Evolutionary conservation across 2,888 invertebrate genomes (phyloP).

Genomic region (Drosophila tanythrix): DNA sequence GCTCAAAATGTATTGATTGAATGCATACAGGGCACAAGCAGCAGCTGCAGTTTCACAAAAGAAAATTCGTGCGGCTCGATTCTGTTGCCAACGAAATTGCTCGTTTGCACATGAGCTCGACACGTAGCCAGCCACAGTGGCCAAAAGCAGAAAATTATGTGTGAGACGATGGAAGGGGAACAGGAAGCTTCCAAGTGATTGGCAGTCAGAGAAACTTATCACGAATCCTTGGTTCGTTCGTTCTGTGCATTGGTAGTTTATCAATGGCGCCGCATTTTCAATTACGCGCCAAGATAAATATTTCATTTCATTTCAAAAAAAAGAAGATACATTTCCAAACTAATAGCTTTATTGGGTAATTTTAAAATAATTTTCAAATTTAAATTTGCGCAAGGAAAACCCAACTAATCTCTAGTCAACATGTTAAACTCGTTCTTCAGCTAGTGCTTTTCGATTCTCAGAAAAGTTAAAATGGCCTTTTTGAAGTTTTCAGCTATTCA

Average conservation of each 20-base stretch:
- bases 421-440: too few relatives aligned
- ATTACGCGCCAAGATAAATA: slow-evolving; percentile 53
- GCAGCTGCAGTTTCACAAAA: slow-evolving; percentile 41
- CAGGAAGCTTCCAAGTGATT: slow-evolving; percentile 59
- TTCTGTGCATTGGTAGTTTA: slow-evolving; percentile 59
- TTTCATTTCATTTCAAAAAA: too few relatives aligned
- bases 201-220: slow-evolving; percentile 78
- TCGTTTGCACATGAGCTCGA: slow-evolving; percentile 81
- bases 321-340: not conserved
- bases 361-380: not conserved
- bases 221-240: slow-evolving; percentile 59
- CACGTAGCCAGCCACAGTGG: too few relatives aligned
- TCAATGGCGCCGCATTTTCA: slow-evolving; percentile 66
- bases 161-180: not conserved
- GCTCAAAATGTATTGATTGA: slow-evolving; percentile 81
- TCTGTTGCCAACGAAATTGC: slow-evolving; percentile 54
- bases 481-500: not conserved
- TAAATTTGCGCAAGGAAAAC: not conserved
- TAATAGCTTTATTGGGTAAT: not conserved
- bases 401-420: not conserved
- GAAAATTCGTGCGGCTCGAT: slow-evolving; percentile 40
- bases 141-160: too few relatives aligned
- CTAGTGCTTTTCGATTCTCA: too few relatives aligned
- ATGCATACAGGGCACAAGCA: slow-evolving; percentile 50
- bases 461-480: not conserved